Percentiles rank a stretch among this genome's conserved stretches.
Conservation (phyloP, 2,113 vertebrate species). For the Eublepharis macularius region DNA sequence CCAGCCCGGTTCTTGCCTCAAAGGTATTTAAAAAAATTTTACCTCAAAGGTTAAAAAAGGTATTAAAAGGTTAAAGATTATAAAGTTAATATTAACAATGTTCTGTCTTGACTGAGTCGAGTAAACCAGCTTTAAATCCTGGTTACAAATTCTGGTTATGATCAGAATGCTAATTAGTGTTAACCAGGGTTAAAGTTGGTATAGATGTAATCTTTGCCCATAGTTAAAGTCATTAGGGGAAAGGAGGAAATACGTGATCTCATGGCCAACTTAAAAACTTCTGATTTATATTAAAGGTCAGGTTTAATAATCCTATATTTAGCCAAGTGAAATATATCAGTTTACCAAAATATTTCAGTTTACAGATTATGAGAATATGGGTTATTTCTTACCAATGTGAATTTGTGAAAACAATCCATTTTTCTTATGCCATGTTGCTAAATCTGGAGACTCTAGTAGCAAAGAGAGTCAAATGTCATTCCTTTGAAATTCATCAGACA, state of each 20-base stretch:
- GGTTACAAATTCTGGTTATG: not conserved
- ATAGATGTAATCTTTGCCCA: not conserved
- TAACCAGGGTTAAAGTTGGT: not conserved
- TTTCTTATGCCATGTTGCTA: slow-evolving; percentile 28
- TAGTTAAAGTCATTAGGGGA: too few relatives aligned
- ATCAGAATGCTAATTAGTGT: not conserved
- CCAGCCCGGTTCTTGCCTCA: not conserved
- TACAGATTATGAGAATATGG: not conserved
- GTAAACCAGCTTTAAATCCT: not conserved
- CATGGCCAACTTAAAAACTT: not conserved
- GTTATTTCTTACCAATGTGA: not conserved
- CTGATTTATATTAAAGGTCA: not conserved
- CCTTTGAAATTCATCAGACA: not conserved
- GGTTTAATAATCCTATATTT: not conserved
- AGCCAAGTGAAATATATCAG: not conserved
- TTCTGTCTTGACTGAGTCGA: not conserved
- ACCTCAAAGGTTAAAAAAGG: not conserved
- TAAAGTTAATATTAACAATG: too few relatives aligned
- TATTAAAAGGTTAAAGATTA: not conserved
- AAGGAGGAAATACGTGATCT: not conserved
- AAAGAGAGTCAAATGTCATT: not conserved
- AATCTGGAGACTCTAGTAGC: not conserved
- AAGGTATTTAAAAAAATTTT: too few relatives aligned
- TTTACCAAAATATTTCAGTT: not conserved
- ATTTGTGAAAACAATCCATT: not conserved